phyloP scores from a whole-genome alignment of 2,888 invertebrate genomes.

The Poecilobothrus nobilitatus region DNA sequence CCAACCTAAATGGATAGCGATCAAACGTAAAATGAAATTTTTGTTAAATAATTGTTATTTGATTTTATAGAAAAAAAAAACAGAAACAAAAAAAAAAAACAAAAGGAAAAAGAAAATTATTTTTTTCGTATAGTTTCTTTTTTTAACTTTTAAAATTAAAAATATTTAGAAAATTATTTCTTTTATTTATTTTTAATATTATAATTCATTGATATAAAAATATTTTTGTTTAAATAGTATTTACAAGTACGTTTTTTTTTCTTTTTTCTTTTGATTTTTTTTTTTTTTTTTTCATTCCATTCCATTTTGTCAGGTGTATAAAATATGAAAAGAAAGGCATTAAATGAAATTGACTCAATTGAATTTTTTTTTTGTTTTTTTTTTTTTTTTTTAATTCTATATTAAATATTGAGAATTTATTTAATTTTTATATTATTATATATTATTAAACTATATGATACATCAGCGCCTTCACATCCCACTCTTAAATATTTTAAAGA shows the following conservation, averaged over 20 bases:
- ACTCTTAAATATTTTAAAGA: background rate
- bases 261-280: too few relatives aligned
- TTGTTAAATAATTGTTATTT: background rate
- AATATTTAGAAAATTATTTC: too few relatives aligned
- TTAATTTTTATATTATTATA: background rate
- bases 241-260: too few relatives aligned
- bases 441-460: background rate
- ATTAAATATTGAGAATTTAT: background rate
- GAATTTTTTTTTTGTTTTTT: background rate
- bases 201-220: too few relatives aligned
- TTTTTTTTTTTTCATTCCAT: too few relatives aligned
- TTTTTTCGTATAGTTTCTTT: too few relatives aligned
- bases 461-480: background rate
- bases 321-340: background rate
- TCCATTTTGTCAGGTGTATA: too few relatives aligned
- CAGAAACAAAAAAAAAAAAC: background rate
- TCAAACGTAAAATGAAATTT: slow-evolving; percentile 3
- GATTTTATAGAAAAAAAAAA: background rate
- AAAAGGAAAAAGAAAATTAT: background rate
- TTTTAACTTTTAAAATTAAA: too few relatives aligned
- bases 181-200: too few relatives aligned
- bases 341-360: background rate
- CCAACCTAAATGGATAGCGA: background rate
- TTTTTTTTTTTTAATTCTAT: background rate
- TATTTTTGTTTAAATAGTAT: too few relatives aligned